Conservation (phyloP, 2,113 vertebrate genomes). For the Anas platyrhynchos region DNA sequence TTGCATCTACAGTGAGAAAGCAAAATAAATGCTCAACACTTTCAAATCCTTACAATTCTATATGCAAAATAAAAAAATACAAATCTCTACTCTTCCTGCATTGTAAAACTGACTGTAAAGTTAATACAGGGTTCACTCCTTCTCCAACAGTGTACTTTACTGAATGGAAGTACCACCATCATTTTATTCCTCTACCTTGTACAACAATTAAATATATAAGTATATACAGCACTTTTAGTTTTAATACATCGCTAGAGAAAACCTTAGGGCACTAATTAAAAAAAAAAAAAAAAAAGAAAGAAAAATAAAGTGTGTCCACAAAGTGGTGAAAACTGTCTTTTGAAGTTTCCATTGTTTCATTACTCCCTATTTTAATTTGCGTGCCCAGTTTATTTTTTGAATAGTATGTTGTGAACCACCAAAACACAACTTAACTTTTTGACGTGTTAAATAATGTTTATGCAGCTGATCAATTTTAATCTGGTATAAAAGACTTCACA, state of each 20-base stretch:
- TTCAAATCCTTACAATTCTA: slow-evolving; percentile 77
- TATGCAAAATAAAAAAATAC: slow-evolving; percentile 81
- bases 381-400: slow-evolving; percentile 70
- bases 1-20: slow-evolving; percentile 77
- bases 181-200: slow-evolving; percentile 76
- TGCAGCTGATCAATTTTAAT: slow-evolving; percentile 77
- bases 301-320: slow-evolving; percentile 76
- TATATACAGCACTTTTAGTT: slow-evolving; percentile 87
- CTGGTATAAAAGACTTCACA: slow-evolving; percentile 82
- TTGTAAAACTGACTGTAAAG: slow-evolving; percentile 75
- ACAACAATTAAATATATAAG: slow-evolving; percentile 82
- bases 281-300: slow-evolving; percentile 80
- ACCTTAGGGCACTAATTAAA: slow-evolving; percentile 83
- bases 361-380: slow-evolving; percentile 45
- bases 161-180: slow-evolving; percentile 75
- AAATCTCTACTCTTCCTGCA: slow-evolving; percentile 70
- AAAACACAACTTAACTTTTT: slow-evolving; percentile 88
- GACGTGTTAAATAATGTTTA: slow-evolving; percentile 81
- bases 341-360: slow-evolving; percentile 38
- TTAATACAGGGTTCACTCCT: slow-evolving; percentile 61
- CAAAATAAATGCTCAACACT: slow-evolving; percentile 80
- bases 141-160: slow-evolving; percentile 60
- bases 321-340: slow-evolving; percentile 51
- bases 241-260: slow-evolving; percentile 80
- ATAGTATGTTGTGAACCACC: slow-evolving; percentile 80